These are phyloP conservation scores for Formica aserva DNA, from an alignment of 2,888 invertebrate genomes.

Conservation along the genomic window DNA sequence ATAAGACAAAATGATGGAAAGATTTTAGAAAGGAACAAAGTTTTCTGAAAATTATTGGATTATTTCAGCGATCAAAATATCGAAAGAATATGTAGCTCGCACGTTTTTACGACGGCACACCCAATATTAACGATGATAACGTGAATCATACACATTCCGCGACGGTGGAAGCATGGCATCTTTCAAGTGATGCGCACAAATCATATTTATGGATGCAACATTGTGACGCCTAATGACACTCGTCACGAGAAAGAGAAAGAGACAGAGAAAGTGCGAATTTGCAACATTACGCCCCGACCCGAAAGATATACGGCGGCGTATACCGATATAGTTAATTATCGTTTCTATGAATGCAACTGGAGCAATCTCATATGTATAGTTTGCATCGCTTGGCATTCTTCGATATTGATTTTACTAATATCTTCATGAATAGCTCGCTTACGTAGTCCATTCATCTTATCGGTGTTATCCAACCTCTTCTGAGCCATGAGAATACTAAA, in stretches of 20 bases:
- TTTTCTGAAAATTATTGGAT: background rate
- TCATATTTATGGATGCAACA: constrained; percentile 37
- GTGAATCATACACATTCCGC: constrained; percentile 22
- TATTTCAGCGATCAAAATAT: background rate
- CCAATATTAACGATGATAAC: constrained; percentile 25
- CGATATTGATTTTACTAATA: constrained; percentile 42
- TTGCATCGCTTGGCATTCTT: constrained; percentile 8
- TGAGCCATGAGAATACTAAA: background rate
- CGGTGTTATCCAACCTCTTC: constrained; percentile 4
- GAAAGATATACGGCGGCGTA: constrained; percentile 34
- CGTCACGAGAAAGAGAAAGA: constrained; percentile 8
- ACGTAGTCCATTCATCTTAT: constrained; percentile 19
- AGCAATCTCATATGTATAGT: background rate
- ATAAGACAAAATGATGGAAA: background rate
- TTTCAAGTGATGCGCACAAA: constrained; percentile 31
- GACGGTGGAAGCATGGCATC: constrained; percentile 42
- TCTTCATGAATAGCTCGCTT: constrained; percentile 17
- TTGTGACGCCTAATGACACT: constrained; percentile 53
- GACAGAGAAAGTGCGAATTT: background rate
- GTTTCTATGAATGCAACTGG: constrained; percentile 38
- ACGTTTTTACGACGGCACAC: constrained; percentile 19
- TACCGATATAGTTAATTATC: constrained; percentile 43
- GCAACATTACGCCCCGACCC: constrained; percentile 3
- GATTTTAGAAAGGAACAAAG: background rate
- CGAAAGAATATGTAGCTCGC: background rate